Evolutionary conservation across 1,140 invertebrate species (phyloP), one percentile per base, ranked within the genome.

Genomic region (Medauroidea extradentata): DNA sequence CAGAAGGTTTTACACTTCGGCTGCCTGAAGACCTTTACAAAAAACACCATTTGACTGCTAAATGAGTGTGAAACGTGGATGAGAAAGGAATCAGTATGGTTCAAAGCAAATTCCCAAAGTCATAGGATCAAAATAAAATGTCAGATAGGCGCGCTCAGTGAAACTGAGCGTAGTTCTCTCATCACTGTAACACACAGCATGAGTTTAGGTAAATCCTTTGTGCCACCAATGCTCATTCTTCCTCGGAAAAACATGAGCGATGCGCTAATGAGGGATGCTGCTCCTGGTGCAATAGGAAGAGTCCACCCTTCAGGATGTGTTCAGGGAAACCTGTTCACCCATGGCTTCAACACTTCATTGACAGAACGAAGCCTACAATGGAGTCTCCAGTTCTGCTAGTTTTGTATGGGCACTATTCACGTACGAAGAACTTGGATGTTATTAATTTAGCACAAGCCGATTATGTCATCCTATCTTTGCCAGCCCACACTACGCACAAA

Each of bases 201-300:
- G 70, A 75, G 63, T 55, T 69, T 67, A 8, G 60, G 53, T 29
- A 68, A 69, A 9, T 60, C 61, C 41, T 74, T 71, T 69, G 53
- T 74, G 9, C 69, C 70, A 65, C 73, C 71, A 11, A 57, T 72
- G 39, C 58, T 73, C 7, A 71, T 74, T 54, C 72, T 70, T 64
- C 70, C 71, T 1, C 56, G 70, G 29, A 73, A 72, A 67, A 66
- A 65, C 50, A 64, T 65, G 59, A 67, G 57, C 39, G 62, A 67
- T 29, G 49, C 60, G 38, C 55, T 73, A 53, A 68, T 69, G 67
- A 68, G 64, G 63, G 69, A 66, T 41, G 67, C 67, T 49, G 67
- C 71, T 51, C 60, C 61, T 58, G 70, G 71, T 56, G 55, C 69
- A 13, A 66, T 72, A 29, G 53, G 62, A n/a, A 61, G 21, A 61